Evolutionary conservation across 2,888 invertebrate species (phyloP).

Genomic region (Scaptodrosophila latifasciaeformis): DNA sequence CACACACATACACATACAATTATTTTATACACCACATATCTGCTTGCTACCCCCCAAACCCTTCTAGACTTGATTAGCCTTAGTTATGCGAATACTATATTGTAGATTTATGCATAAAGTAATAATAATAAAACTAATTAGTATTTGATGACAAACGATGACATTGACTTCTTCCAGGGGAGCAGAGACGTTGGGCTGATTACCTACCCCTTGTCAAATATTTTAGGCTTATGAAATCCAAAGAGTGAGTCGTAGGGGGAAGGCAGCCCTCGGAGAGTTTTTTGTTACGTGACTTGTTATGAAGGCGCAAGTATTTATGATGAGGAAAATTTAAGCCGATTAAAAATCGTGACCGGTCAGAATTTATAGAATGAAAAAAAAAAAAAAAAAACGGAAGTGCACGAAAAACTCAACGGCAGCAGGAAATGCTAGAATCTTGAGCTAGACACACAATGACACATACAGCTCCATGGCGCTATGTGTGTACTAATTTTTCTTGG

Average conservation of each 20-base stretch:
- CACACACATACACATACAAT: conserved; percentile 25
- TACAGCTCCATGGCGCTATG: no score
- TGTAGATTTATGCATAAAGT: neutral
- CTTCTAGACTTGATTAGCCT: conserved; percentile 65
- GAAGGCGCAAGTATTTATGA: conserved; percentile 35
- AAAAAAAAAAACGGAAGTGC: conserved; percentile 33
- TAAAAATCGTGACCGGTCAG: conserved; percentile 58
- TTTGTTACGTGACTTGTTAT: conserved; percentile 42
- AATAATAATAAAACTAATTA: conserved; percentile 33
- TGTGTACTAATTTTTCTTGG: no score
- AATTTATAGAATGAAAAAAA: conserved; percentile 23
- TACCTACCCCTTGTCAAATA: conserved; percentile 34
- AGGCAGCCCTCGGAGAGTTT: neutral
- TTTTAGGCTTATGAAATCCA: conserved; percentile 35
- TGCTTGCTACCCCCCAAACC: no score
- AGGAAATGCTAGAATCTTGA: conserved; percentile 4
- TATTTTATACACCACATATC: conserved; percentile 50
- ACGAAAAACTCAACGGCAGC: conserved; percentile 10
- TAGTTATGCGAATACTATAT: conserved; percentile 50
- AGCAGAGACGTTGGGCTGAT: no score
- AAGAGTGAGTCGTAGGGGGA: conserved; percentile 49
- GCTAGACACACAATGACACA: no score
- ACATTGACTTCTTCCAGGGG: neutral
- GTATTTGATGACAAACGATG: conserved; percentile 21
- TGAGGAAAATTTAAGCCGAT: conserved; percentile 53